Conservation (phyloP, 2,797 vertebrate species). For the Myotis pilosus region DNA sequence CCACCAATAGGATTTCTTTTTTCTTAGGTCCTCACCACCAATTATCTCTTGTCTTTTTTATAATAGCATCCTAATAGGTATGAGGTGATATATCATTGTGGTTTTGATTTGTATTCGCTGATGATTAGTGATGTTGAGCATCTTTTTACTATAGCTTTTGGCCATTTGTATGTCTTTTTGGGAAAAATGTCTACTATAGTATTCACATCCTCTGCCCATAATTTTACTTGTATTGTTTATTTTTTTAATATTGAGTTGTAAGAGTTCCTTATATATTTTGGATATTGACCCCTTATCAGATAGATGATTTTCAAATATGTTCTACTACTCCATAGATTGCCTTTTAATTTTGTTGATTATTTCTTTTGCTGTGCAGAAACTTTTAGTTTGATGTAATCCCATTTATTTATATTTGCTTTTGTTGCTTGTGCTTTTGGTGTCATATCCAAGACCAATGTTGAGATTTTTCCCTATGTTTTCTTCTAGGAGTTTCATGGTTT, state of each 20-base stretch:
- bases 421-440: not conserved
- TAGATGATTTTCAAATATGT: not conserved
- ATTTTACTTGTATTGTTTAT: not conserved
- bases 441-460: not conserved
- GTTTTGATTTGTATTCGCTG: conserved; percentile 11
- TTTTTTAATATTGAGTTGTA: not conserved
- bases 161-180: not conserved
- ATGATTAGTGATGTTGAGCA: not conserved
- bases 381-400: not conserved
- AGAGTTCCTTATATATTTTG: not conserved
- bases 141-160: not conserved
- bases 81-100: not conserved
- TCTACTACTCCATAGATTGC: not conserved
- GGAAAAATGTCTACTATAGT: not conserved
- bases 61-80: not conserved
- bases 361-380: not conserved
- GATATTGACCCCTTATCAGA: not conserved
- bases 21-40: not conserved
- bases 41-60: not conserved
- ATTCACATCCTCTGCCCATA: not conserved
- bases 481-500: not conserved
- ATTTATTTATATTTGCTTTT: not conserved
- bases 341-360: not conserved
- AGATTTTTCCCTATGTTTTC: not conserved
- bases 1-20: not conserved